A percentile compares a stretch with the other conserved stretches of the same genome.
Conservation (phyloP, 2,888 invertebrate species). For the Heteromurus nitidus region DNA sequence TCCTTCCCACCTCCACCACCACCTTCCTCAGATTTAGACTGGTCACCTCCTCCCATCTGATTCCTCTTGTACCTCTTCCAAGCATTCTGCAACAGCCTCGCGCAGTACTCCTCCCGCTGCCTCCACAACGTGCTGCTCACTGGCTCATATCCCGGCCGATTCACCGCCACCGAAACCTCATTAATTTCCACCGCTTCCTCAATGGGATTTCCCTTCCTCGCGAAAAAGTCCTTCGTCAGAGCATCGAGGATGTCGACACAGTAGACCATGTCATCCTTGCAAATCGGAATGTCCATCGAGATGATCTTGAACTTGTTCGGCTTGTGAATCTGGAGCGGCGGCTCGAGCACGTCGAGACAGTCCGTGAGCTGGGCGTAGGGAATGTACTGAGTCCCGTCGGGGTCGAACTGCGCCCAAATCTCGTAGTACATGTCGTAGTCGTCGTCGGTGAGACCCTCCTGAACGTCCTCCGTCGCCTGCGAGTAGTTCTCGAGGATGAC, state of each 20-base stretch:
- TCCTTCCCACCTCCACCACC: neutral
- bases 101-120: slow-evolving; percentile 97
- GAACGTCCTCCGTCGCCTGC: slow-evolving; percentile 98
- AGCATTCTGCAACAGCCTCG: slow-evolving; percentile 76
- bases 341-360: slow-evolving; percentile 96
- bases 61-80: slow-evolving; percentile 26
- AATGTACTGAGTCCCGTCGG: slow-evolving; percentile 98
- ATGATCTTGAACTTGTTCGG: slow-evolving; percentile 97
- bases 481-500: slow-evolving; percentile 99
- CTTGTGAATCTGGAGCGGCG: slow-evolving; percentile 97
- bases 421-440: slow-evolving; percentile 87
- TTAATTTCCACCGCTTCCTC: slow-evolving; percentile 92
- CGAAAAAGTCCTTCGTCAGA: slow-evolving; percentile 98
- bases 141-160: slow-evolving; percentile 93
- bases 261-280: slow-evolving; percentile 89
- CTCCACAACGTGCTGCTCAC: slow-evolving; percentile 95
- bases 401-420: slow-evolving; percentile 99
- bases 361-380: slow-evolving; percentile 95
- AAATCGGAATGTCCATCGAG: slow-evolving; percentile 98
- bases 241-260: slow-evolving; percentile 99
- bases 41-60: neutral
- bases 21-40: neutral
- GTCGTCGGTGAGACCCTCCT: slow-evolving; percentile 97
- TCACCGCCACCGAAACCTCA: slow-evolving; percentile 89
- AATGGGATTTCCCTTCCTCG: slow-evolving; percentile 86